Evolutionary conservation across 2,113 vertebrate genomes (phyloP).

Genomic region (Grammomys surdaster): DNA sequence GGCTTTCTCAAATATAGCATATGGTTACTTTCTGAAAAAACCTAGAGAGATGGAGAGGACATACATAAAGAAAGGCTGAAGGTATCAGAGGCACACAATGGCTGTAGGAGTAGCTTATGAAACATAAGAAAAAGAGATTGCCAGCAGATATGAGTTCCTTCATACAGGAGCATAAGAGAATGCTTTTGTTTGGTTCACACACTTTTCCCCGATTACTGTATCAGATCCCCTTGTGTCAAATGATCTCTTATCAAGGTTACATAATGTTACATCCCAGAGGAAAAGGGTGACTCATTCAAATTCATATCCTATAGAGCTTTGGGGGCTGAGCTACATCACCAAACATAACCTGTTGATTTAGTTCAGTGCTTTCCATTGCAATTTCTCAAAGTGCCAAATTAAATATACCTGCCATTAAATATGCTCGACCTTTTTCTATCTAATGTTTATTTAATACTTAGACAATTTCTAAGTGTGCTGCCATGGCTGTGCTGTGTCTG

Average conservation of each 20-base stretch:
- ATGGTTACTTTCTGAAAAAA: background rate
- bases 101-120: too few species aligned
- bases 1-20: background rate
- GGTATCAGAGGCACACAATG: background rate
- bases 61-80: too few species aligned
- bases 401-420: background rate
- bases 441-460: background rate
- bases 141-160: background rate
- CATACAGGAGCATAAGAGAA: too few species aligned
- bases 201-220: background rate
- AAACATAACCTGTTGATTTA: fast-evolving
- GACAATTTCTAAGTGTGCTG: background rate
- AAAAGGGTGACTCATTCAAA: background rate
- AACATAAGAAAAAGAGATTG: fast-evolving
- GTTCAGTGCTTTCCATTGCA: background rate
- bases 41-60: background rate
- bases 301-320: background rate
- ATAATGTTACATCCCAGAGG: background rate
- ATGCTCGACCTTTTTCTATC: background rate
- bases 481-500: background rate
- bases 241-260: background rate
- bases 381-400: background rate
- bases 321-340: background rate
- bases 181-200: background rate
- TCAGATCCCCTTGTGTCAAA: background rate